Evolutionary conservation across 2,888 invertebrate genomes (phyloP), one percentile per base, ranked within the genome.

Genomic region (Dasysyrphus tricinctus): DNA sequence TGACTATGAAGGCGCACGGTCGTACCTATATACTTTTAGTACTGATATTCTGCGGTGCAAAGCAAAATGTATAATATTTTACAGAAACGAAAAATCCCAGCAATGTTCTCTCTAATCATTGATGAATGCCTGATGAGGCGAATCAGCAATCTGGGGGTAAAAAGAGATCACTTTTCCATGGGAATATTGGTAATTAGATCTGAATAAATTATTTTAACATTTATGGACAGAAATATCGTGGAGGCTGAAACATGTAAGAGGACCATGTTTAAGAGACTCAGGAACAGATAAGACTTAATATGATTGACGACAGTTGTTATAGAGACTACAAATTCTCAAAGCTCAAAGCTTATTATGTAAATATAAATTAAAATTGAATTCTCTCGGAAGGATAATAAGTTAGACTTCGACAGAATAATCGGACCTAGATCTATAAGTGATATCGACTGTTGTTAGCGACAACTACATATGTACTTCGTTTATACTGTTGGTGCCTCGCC

Each of bases 141-240:
- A 65, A 70, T 59, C 51, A 42, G n/a, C 44, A 16, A 49, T 69
- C 54, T 51, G 29, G 11, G 11, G 44, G 37, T 32, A 57, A 54
- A 57, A 75, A 24, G 49, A 70, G 63, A 56, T 51, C 69, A 49
- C 69, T 59, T 39, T 73, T 19, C 49, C 74, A 70, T 79, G 74
- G 74, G 83, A 83, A 79, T 83, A 44, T 73, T 61, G 59, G 78
- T 82, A 78, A 82, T 82, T 82, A 82, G 73, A 74, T 69, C 67
- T 12, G 47, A 78, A 61, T 69, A n/a, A 49, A 73, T 47, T 69
- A 73, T 51, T 67, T 73, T 29, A 54, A 67, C 54, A 73, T 73
- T 8, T 69, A 59, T 24, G 24, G 24, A 65, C 29, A 49, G 42
- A 32, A 42, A 49, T 42, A 39, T 42, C 39, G 11, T 69, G 37